Percentiles rank a stretch among this genome's conserved stretches.
phyloP scores from a whole-genome alignment of 2,888 invertebrate genomes.

The Cephus nigrinus region DNA sequence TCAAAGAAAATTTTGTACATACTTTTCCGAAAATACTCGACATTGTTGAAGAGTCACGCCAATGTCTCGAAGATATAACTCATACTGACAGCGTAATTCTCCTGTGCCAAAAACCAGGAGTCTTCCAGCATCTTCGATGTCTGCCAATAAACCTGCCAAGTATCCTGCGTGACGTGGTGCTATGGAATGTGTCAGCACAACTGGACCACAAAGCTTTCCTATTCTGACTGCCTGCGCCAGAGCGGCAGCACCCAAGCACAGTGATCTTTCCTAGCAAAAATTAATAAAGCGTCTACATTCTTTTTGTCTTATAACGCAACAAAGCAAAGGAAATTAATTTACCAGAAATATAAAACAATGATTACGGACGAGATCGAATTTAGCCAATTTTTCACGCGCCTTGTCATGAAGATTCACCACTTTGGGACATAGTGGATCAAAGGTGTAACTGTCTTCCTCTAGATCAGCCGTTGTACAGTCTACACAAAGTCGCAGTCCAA shows the following conservation, averaged over 20 bases:
- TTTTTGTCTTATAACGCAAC: neutral
- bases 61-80: slow-evolving; percentile 75
- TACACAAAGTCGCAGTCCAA: slow-evolving; percentile 67
- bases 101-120: slow-evolving; percentile 75
- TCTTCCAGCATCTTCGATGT: slow-evolving; percentile 71
- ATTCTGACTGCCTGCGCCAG: slow-evolving; percentile 77
- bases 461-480: slow-evolving; percentile 45
- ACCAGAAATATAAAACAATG: slow-evolving; percentile 73
- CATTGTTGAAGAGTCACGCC: slow-evolving; percentile 70
- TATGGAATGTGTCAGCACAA: slow-evolving; percentile 82
- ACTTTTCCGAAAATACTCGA: slow-evolving; percentile 57
- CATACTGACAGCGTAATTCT: slow-evolving; percentile 70
- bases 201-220: slow-evolving; percentile 76
- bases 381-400: slow-evolving; percentile 69
- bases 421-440: slow-evolving; percentile 73
- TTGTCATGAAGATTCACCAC: slow-evolving; percentile 72
- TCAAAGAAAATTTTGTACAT: neutral
- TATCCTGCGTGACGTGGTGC: slow-evolving; percentile 85
- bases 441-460: slow-evolving; percentile 67
- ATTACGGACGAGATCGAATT: slow-evolving; percentile 70
- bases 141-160: slow-evolving; percentile 75
- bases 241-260: slow-evolving; percentile 83
- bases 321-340: slow-evolving; percentile 18
- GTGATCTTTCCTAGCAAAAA: slow-evolving; percentile 76
- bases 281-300: neutral